These are phyloP conservation scores for Drosophila gunungcola DNA, from an alignment of 1,140 invertebrate species.

Conservation along the genomic window DNA sequence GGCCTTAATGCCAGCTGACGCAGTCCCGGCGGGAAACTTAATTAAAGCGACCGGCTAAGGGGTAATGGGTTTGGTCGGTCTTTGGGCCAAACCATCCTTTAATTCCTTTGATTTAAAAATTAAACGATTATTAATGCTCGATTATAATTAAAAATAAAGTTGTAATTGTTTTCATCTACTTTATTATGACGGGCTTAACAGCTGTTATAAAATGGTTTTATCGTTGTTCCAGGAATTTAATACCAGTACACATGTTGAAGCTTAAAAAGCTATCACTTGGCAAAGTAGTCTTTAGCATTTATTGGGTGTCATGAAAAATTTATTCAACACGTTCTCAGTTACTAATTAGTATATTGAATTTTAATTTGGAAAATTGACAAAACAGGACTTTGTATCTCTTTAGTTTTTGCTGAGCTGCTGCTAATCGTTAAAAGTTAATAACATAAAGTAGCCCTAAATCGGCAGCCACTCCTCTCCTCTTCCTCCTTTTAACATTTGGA, in stretches of 20 bases:
- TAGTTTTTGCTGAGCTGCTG: background rate
- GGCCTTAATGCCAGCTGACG: constrained; percentile 66
- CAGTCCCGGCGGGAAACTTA: constrained; percentile 52
- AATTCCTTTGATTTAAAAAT: background rate
- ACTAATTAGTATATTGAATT: constrained; percentile 8
- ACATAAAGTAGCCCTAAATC: constrained; percentile 20
- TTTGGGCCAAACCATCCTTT: no score
- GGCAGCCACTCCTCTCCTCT: background rate
- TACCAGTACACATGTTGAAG: background rate
- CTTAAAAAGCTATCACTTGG: no score
- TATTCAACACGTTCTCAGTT: constrained; percentile 10
- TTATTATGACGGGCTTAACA: background rate
- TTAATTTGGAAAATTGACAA: background rate
- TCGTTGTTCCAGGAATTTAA: background rate
- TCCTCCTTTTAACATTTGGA: background rate
- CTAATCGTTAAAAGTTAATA: constrained; percentile 34
- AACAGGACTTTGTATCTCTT: no score
- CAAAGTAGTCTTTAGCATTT: constrained; percentile 22
- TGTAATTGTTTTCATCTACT: background rate
- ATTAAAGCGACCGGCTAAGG: constrained; percentile 39
- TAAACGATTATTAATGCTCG: background rate
- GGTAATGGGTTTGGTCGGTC: background rate
- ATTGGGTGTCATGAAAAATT: constrained; percentile 14
- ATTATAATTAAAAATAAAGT: no score
- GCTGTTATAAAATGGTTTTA: no score